These are phyloP conservation scores for Conus canariensis DNA, from an alignment of 2,888 invertebrate species.

Conservation along the genomic window DNA sequence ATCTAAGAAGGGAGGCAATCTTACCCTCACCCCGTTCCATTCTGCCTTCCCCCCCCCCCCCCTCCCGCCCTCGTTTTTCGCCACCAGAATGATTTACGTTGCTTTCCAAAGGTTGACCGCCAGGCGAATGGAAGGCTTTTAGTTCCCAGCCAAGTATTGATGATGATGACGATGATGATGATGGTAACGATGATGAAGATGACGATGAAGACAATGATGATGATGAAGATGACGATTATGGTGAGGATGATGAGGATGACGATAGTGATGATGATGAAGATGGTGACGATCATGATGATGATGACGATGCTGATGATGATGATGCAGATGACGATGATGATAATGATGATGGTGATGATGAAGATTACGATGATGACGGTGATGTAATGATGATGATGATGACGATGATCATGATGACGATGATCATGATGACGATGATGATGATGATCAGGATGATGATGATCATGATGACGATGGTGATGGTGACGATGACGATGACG, in stretches of 20 bases:
- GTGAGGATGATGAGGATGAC: conserved; percentile 40
- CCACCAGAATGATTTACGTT: no score
- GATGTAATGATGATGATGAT: conserved; percentile 39
- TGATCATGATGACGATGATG: conserved; percentile 35
- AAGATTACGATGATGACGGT: conserved; percentile 39
- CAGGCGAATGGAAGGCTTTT: no score
- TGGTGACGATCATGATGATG: neutral
- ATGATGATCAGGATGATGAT: neutral
- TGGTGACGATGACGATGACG: neutral
- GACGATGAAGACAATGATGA: conserved; percentile 32
- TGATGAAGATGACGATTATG: conserved; percentile 45
- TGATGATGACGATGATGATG: neutral
- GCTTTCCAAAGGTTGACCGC: no score
- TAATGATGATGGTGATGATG: conserved; percentile 25
- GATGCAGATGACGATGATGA: conserved; percentile 27
- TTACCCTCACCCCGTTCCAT: no score
- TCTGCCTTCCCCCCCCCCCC: no score
- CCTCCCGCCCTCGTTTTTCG: no score
- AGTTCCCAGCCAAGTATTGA: neutral
- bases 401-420: conserved; percentile 39
- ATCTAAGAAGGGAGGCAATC: no score
- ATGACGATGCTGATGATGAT: neutral
- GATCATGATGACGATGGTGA: neutral
- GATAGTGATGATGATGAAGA: conserved; percentile 38
- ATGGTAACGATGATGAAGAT: conserved; percentile 41